Percentiles rank a stretch among this genome's conserved stretches.
Conservation (phyloP, 1,140 invertebrate species). For the Drosophila pandora region DNA sequence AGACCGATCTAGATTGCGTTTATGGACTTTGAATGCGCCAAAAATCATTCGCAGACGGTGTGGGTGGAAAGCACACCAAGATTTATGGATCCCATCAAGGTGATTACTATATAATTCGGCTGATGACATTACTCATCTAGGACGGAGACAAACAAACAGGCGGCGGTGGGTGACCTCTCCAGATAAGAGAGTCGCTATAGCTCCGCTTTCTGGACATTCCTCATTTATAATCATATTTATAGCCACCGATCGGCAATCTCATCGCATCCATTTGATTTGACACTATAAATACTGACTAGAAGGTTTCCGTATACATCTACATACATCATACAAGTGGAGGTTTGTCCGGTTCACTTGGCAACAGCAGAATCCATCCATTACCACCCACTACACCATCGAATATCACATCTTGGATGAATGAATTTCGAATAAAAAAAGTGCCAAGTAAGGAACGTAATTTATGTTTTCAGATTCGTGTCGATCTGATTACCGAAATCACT, state of each 20-base stretch:
- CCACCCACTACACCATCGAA: background rate
- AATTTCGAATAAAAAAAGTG: background rate
- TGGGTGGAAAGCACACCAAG: conserved; percentile 22
- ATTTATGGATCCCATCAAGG: conserved; percentile 28
- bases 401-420: background rate
- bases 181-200: conserved; percentile 41
- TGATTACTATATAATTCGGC: conserved; percentile 34
- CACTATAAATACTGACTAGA: conserved; percentile 28
- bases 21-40: conserved; percentile 22
- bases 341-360: conserved; percentile 14
- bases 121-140: conserved; percentile 58
- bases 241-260: conserved; percentile 24
- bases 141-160: conserved; percentile 47
- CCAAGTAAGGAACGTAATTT: conserved; percentile 1
- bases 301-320: background rate
- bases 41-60: conserved; percentile 33
- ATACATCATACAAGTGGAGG: background rate
- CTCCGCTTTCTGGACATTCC: conserved; percentile 30
- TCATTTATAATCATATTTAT: conserved; percentile 25
- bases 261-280: background rate
- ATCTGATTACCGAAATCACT: conserved; percentile 40
- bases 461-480: conserved; percentile 8
- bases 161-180: conserved; percentile 50
- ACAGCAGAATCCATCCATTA: conserved; percentile 12
- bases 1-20: conserved; percentile 10